Base-by-base conservation (phyloP, 2,888 invertebrate genomes). In the Smittia sp. region DNA sequence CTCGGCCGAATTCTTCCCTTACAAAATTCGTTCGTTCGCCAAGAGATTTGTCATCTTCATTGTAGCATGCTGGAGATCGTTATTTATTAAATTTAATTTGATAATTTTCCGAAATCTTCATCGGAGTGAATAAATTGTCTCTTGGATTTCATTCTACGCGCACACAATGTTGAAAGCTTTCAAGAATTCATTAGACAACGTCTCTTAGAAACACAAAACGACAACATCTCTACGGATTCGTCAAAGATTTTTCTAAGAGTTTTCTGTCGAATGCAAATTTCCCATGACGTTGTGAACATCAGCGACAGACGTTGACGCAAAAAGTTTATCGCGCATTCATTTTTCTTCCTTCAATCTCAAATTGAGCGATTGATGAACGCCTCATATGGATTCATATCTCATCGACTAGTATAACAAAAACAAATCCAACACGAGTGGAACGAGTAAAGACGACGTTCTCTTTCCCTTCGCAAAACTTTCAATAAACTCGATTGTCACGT, bases 401-500 rank as follows among this genome's bases (percentile, higher is more conserved):
- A 38, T 9, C 6, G 46, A 46, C 6, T n/a, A 58, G 24, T 22
- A 58, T 58, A 58, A 13, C 6, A n/a, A 65, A 65, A 22, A 65
- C 32, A 32, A 27, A 65, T 65, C 65, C 11, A 32, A 66, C n/a
- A n/a, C n/a, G n/a, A 66, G 66, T 25, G 27, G 32, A 15, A 20
- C 13, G 27, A 20, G 24, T 11, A 20, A 11, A 25, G 22, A 25
- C 24, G 22, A 46, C 24, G 24, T 22, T 18, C 11, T 4, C 18
- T 4, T 58, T 11, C 20, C 4, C n/a, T 63, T 25, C 27, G 7
- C 6, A 9, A 69, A 27, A 6, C 15, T 62, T 72, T 72, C 72
- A 72, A 72, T 72, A 72, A 38, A 62, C 72, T 72, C 38, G 7
- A 27, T 32, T 72, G 72, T 72, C 62, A 72, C 72, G 58, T 72